Percentiles rank a stretch among this genome's conserved stretches.
Evolutionary conservation across 2,888 invertebrate genomes (phyloP).

Genomic region (Chalcosyrphus nemorum): DNA sequence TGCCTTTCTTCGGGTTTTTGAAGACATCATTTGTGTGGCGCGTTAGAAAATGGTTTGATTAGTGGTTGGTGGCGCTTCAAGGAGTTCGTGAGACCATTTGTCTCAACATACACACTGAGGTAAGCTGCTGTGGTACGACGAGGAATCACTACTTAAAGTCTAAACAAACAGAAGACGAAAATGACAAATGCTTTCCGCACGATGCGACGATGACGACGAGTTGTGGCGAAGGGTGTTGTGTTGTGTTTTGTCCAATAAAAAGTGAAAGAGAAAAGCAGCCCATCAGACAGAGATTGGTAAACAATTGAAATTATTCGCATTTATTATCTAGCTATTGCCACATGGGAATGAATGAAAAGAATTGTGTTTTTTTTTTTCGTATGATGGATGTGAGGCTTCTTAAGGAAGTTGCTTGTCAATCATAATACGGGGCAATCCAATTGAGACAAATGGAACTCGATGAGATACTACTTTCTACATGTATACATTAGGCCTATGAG

Average conservation of each 20-base stretch:
- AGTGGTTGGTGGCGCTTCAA: conserved; percentile 52
- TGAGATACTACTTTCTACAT: conserved; percentile 6
- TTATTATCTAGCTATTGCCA: conserved; percentile 16
- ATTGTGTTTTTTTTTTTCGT: conserved; percentile 20
- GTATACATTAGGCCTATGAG: not conserved
- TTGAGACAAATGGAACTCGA: not conserved
- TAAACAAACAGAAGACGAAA: conserved; percentile 35
- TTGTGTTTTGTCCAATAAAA: not conserved
- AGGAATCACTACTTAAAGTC: conserved; percentile 7
- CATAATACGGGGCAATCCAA: conserved; percentile 1
- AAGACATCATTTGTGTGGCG: not conserved
- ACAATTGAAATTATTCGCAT: conserved; percentile 46
- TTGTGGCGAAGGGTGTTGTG: conserved; percentile 10
- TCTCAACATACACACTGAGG: conserved; percentile 1
- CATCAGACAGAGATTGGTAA: not conserved
- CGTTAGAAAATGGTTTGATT: conserved; percentile 47
- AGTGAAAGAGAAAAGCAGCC: conserved; percentile 35
- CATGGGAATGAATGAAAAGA: conserved; percentile 12
- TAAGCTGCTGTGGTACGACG: not conserved
- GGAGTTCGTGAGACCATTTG: conserved; percentile 48
- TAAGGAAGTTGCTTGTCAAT: conserved; percentile 20
- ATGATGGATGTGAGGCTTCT: not conserved
- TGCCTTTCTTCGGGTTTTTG: not conserved
- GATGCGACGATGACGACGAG: not conserved
- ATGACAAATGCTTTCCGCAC: conserved; percentile 61